Conservation (phyloP, 2,797 vertebrate genomes). For the Halcyon leucocephala region DNA sequence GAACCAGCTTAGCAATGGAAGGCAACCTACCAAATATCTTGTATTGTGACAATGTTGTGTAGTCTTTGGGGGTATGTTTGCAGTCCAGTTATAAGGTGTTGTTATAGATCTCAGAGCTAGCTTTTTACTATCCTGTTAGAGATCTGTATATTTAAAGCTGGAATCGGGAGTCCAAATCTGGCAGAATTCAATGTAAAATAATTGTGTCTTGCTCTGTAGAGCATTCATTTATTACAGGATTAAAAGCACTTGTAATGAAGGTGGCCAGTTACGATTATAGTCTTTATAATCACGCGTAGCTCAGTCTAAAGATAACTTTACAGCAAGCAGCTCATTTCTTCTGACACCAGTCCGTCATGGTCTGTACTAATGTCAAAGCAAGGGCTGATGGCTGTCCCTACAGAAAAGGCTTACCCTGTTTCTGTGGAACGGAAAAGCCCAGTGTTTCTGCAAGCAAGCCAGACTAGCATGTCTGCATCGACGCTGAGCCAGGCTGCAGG, state of each 20-base stretch:
- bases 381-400: background rate
- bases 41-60: rapidly evolving
- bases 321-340: background rate
- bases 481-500: background rate
- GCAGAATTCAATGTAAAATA: background rate
- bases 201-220: background rate
- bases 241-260: background rate
- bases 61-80: background rate
- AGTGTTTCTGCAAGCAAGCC: background rate
- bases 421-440: background rate
- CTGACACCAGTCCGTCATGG: background rate
- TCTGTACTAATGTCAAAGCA: background rate
- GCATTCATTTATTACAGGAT: background rate
- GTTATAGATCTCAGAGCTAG: background rate
- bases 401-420: background rate
- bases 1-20: background rate
- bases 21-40: background rate
- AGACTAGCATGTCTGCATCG: background rate
- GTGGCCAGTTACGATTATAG: background rate
- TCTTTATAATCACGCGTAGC: background rate
- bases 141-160: background rate
- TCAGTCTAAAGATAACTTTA: background rate
- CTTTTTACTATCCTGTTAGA: background rate
- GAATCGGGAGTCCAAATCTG: background rate
- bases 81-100: background rate